phyloP scores from a whole-genome alignment of 1,140 invertebrate genomes.

The Drosophila rhopaloa region DNA sequence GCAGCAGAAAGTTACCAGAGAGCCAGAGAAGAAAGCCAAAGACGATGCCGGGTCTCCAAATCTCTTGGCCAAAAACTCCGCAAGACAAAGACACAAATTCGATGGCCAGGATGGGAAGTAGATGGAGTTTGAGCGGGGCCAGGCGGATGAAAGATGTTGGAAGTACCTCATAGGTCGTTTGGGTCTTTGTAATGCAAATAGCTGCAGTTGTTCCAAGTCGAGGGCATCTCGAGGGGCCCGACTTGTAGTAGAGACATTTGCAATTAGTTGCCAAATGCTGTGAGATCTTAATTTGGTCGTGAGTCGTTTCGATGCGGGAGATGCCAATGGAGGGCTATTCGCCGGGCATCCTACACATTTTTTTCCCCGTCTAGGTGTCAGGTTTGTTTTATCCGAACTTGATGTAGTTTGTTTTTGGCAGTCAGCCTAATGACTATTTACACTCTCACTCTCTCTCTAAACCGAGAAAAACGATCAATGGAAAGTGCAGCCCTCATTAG shows the following conservation, averaged over 20 bases:
- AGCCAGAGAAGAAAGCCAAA: conserved; percentile 67
- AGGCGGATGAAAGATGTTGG: conserved; percentile 40
- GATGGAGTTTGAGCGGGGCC: neutral
- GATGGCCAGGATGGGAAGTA: conserved; percentile 42
- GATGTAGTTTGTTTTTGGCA: conserved; percentile 79
- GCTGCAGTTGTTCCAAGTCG: conserved; percentile 39
- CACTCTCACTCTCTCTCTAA: conserved; percentile 47
- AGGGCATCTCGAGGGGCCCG: conserved; percentile 12
- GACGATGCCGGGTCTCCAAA: conserved; percentile 14
- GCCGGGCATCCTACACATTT: conserved; percentile 24
- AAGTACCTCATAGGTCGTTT: conserved; percentile 51
- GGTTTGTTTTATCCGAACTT: conserved; percentile 60
- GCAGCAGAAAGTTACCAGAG: conserved; percentile 73
- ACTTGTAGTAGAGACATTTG: conserved; percentile 68
- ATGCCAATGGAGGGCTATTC: neutral
- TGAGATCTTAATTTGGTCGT: conserved; percentile 82
- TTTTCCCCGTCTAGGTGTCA: conserved; percentile 37
- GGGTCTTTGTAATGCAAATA: conserved; percentile 72
- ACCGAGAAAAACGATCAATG: conserved; percentile 35
- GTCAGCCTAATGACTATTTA: conserved; percentile 62
- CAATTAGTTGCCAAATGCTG: conserved; percentile 78
- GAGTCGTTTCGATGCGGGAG: conserved; percentile 35
- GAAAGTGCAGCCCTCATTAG: conserved; percentile 68
- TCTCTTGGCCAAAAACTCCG: conserved; percentile 35
- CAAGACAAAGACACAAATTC: conserved; percentile 36